A percentile compares a stretch with the other conserved stretches of the same genome.
phyloP scores from a whole-genome alignment of 2,113 vertebrate species.

The Bufo gargarizans region DNA sequence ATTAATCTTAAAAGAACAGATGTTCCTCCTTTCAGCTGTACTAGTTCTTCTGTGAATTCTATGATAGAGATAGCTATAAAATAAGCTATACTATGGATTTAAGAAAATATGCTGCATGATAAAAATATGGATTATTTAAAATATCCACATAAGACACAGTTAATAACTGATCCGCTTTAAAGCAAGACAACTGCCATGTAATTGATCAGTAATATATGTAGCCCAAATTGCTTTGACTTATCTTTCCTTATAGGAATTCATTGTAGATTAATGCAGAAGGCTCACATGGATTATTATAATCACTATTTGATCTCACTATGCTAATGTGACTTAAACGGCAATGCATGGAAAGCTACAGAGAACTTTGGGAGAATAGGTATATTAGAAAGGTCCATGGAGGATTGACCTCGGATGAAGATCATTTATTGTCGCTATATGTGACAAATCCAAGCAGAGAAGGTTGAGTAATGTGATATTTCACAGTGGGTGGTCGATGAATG shows the following conservation, averaged over 20 bases:
- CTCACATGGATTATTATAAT: slow-evolving; percentile 15
- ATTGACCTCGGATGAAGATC: slow-evolving; percentile 48
- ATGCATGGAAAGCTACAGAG: slow-evolving; percentile 21
- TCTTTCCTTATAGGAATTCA: slow-evolving; percentile 25
- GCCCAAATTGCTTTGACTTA: background rate
- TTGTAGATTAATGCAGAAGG: slow-evolving; percentile 15
- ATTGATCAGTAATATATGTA: background rate
- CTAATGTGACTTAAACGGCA: slow-evolving; percentile 23
- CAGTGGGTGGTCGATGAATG: slow-evolving; percentile 51
- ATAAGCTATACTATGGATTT: background rate
- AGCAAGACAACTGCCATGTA: background rate
- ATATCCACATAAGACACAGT: background rate
- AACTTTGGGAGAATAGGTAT: slow-evolving; percentile 10
- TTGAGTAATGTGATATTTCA: slow-evolving; percentile 42
- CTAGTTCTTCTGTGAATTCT: slow-evolving; percentile 6
- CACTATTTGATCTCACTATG: slow-evolving; percentile 20
- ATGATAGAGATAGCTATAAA: background rate
- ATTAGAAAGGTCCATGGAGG: slow-evolving; percentile 18
- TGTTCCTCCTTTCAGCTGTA: slow-evolving; percentile 45
- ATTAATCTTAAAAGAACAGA: slow-evolving; percentile 61
- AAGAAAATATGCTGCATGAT: background rate
- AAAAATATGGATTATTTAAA: background rate
- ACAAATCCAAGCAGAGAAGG: slow-evolving; percentile 32
- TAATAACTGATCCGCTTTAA: background rate
- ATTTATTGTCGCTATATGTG: slow-evolving; percentile 31